phyloP scores from a whole-genome alignment of 1,140 invertebrate species.

The Temnothorax nylanderi region DNA sequence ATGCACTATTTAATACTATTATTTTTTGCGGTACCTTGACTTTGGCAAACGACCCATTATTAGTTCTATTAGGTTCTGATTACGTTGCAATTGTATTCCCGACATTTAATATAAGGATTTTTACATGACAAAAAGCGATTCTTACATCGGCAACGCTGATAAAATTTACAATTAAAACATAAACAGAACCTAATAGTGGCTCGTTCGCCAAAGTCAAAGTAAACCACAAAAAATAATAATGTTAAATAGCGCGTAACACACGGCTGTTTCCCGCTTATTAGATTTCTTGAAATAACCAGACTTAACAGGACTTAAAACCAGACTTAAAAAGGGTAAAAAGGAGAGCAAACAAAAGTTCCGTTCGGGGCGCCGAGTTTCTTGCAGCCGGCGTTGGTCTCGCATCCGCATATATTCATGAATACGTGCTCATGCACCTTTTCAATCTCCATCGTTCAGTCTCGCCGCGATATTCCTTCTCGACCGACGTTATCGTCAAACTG shows the following conservation, averaged over 20 bases:
- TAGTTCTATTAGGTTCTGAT: no score
- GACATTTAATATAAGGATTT: background rate
- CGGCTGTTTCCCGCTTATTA: background rate
- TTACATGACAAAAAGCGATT: background rate
- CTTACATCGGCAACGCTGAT: background rate
- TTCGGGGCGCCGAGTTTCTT: background rate
- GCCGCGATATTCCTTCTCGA: slow-evolving; percentile 39
- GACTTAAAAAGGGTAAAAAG: background rate
- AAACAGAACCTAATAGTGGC: background rate
- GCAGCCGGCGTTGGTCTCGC: background rate
- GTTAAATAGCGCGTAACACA: background rate
- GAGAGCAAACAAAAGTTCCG: background rate
- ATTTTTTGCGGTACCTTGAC: no score
- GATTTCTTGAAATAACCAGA: background rate
- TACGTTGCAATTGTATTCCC: background rate
- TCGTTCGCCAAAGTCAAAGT: background rate
- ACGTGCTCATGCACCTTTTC: slow-evolving; percentile 25
- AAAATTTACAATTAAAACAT: background rate
- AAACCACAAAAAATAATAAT: background rate
- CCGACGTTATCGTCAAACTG: slow-evolving; percentile 22
- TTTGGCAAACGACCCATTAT: no score
- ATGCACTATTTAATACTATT: no score
- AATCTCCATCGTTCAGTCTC: slow-evolving; percentile 40
- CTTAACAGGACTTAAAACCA: background rate
- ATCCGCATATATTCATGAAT: slow-evolving; percentile 19